Evolutionary conservation across 2,113 vertebrate species (phyloP).

Genomic region (Dryoscopus gambensis): DNA sequence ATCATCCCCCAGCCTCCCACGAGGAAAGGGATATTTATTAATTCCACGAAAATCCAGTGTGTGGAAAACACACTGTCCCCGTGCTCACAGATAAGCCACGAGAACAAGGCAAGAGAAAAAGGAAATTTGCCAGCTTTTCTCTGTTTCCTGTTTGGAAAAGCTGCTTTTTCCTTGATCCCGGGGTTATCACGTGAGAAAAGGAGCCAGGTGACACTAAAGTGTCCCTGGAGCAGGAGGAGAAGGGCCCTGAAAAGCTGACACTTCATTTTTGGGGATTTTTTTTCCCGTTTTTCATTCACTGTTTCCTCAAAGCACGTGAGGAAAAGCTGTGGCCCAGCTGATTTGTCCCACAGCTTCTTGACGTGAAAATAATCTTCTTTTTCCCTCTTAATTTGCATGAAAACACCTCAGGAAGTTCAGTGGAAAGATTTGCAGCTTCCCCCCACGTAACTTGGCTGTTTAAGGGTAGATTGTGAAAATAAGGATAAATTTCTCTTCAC

Average conservation of each 20-base stretch:
- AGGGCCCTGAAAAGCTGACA: not conserved
- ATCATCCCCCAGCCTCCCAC: not conserved
- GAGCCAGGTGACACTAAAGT: not conserved
- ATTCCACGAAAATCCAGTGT: not conserved
- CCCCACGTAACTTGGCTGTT: fast-evolving
- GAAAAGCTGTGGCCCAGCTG: not conserved
- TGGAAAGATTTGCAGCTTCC: not conserved
- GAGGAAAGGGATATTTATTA: not conserved
- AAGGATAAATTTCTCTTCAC: not conserved
- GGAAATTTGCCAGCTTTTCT: slow-evolving; percentile 28
- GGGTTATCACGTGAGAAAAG: not conserved
- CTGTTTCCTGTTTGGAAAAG: slow-evolving; percentile 17
- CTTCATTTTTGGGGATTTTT: not conserved
- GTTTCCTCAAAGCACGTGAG: not conserved
- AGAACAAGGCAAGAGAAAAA: not conserved
- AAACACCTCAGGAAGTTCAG: not conserved
- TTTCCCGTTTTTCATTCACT: slow-evolving; percentile 39
- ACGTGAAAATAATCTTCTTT: not conserved
- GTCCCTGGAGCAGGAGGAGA: fast-evolving
- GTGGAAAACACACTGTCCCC: not conserved
- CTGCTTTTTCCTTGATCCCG: not conserved
- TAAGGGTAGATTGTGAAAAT: not conserved
- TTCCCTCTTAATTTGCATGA: not conserved
- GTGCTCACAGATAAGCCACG: not conserved
- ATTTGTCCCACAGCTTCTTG: not conserved